These are phyloP conservation scores for Cyclopterus lumpus DNA, from an alignment of 2,797 vertebrate species.

Conservation along the genomic window DNA sequence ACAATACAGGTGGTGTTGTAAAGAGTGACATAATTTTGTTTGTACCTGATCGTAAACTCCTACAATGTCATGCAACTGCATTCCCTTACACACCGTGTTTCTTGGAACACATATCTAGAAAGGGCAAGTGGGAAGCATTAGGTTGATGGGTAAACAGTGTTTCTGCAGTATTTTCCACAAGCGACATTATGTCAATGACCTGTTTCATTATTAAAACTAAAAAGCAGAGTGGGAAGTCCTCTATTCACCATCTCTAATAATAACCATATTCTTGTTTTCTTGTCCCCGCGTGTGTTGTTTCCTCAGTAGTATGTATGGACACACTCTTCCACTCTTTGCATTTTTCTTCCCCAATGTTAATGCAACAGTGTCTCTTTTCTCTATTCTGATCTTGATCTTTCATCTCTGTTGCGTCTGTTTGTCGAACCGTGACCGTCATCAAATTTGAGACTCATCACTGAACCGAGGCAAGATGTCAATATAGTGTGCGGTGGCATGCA, in stretches of 20 bases:
- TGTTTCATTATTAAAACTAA: conserved; percentile 35
- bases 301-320: not conserved
- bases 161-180: conserved; percentile 14
- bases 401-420: conserved; percentile 10
- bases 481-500: conserved; percentile 22
- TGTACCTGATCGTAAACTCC: not conserved
- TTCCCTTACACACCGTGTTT: not conserved
- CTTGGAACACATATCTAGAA: not conserved
- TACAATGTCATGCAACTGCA: conserved; percentile 1
- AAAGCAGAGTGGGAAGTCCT: conserved; percentile 5
- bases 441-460: conserved; percentile 22
- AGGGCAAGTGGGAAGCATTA: not conserved
- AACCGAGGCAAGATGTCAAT: conserved; percentile 30
- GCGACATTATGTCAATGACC: conserved; percentile 2
- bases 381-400: not conserved
- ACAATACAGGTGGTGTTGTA: not conserved
- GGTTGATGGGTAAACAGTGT: conserved; percentile 11
- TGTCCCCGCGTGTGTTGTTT: not conserved
- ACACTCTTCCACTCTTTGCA: not conserved
- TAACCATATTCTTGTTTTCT: conserved; percentile 2
- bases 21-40: not conserved
- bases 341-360: not conserved
- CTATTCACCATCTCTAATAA: conserved; percentile 23
- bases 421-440: conserved; percentile 2
- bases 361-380: not conserved